These are phyloP conservation scores for Sebastes kiyomatsui DNA, from an alignment of 2,797 vertebrate species.

Conservation along the genomic window DNA sequence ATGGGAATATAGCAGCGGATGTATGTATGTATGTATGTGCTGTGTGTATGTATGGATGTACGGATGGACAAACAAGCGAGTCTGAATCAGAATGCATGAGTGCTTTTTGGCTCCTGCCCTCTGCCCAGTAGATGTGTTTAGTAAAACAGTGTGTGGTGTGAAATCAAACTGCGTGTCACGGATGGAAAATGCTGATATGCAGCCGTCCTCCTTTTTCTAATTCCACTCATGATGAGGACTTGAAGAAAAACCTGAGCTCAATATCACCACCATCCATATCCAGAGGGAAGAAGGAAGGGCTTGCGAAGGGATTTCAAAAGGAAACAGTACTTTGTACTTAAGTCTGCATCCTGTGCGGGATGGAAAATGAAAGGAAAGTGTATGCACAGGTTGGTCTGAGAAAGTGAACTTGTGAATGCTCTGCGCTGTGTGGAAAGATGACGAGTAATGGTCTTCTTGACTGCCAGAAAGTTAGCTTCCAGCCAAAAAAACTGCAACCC, in stretches of 20 bases:
- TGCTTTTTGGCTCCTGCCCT: constrained; percentile 26
- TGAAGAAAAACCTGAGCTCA: constrained; percentile 26
- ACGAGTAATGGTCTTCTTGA: constrained; percentile 62
- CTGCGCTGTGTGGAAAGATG: constrained; percentile 52
- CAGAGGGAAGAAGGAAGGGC: constrained; percentile 10
- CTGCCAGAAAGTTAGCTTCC: constrained; percentile 50
- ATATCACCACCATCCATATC: constrained; percentile 11
- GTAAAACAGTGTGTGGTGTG: constrained; percentile 48
- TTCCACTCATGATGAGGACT: constrained; percentile 9
- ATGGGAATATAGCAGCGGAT: constrained; percentile 5
- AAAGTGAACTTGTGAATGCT: constrained; percentile 42
- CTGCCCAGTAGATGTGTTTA: constrained; percentile 32
- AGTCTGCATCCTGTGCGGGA: constrained; percentile 19
- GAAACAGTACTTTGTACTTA: constrained; percentile 30
- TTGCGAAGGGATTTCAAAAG: constrained; percentile 52
- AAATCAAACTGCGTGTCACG: constrained; percentile 47
- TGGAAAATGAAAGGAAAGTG: constrained; percentile 31
- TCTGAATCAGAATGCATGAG: constrained; percentile 5
- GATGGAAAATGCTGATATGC: constrained; percentile 59
- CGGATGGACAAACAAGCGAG: not conserved
- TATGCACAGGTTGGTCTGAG: constrained; percentile 26
- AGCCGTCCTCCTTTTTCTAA: constrained; percentile 31
- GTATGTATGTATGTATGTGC: not conserved
- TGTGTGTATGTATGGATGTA: not conserved
- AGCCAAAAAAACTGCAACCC: constrained; percentile 51